A percentile compares a stretch with the other conserved stretches of the same genome.
phyloP scores from a whole-genome alignment of 2,888 invertebrate genomes.

The Bombyx huttoni region DNA sequence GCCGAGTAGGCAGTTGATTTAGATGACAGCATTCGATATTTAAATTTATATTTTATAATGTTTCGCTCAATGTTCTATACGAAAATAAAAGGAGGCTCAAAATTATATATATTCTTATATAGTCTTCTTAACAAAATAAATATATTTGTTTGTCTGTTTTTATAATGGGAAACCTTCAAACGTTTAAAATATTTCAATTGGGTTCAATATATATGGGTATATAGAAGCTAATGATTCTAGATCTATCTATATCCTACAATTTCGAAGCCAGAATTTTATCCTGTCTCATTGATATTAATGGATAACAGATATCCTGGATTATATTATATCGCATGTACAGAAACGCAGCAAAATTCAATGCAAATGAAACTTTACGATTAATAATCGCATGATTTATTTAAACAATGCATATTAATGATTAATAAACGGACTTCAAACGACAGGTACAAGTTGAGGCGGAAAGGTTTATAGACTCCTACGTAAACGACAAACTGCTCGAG shows the following conservation, averaged over 20 bases:
- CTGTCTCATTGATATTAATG: too few relatives aligned
- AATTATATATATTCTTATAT: too few relatives aligned
- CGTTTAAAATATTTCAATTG: too few relatives aligned
- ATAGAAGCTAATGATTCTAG: too few relatives aligned
- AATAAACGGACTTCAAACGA: conserved; percentile 22
- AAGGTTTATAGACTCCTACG: conserved; percentile 4
- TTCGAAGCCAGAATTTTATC: too few relatives aligned
- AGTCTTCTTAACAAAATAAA: too few relatives aligned
- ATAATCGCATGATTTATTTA: conserved; percentile 24
- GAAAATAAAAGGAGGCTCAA: too few relatives aligned
- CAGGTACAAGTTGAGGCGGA: conserved; percentile 18
- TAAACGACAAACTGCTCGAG: conserved; percentile 2
- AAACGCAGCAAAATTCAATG: not conserved
- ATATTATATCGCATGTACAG: not conserved
- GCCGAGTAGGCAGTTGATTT: conserved; percentile 29
- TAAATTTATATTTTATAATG: conserved; percentile 27
- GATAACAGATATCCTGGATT: too few relatives aligned
- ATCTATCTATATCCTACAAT: too few relatives aligned
- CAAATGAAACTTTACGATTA: conserved; percentile 2
- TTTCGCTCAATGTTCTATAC: not conserved
- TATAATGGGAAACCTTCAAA: too few relatives aligned
- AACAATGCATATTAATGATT: conserved; percentile 26
- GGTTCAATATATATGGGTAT: too few relatives aligned
- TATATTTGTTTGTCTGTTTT: too few relatives aligned
- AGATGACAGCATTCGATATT: conserved; percentile 27